Conservation (phyloP, 2,113 vertebrate species). For the Podocnemis expansa region DNA sequence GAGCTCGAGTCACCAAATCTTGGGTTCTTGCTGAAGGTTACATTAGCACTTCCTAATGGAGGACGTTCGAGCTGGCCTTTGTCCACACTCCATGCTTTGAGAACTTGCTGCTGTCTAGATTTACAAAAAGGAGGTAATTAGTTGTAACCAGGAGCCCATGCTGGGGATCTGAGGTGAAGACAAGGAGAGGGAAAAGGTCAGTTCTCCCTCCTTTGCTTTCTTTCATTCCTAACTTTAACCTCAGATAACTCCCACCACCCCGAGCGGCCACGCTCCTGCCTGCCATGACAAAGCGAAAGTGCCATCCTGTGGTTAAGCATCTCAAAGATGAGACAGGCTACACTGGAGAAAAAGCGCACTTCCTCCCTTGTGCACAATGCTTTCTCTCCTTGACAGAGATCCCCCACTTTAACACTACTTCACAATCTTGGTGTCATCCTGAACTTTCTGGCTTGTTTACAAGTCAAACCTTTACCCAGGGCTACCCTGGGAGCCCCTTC, state of each 20-base stretch:
- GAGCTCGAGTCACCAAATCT: neutral
- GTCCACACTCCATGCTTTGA: neutral
- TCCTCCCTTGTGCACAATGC: neutral
- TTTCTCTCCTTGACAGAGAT: neutral
- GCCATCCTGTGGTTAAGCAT: neutral
- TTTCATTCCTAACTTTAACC: neutral
- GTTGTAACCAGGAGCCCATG: neutral
- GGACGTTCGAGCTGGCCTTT: neutral
- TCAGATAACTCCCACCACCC: neutral
- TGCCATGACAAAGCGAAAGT: neutral
- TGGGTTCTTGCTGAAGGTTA: neutral
- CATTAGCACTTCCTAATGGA: neutral
- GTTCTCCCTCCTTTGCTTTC: neutral
- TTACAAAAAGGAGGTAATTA: neutral
- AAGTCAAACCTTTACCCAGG: neutral
- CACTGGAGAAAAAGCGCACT: neutral
- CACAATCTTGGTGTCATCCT: neutral
- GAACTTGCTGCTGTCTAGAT: neutral
- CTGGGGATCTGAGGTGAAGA: neutral
- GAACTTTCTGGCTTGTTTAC: neutral
- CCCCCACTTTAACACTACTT: neutral
- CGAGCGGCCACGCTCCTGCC: too few relatives aligned
- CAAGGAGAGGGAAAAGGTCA: neutral
- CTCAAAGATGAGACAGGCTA: neutral
- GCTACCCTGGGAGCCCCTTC: too few relatives aligned